Base-by-base conservation (phyloP, 2,888 invertebrate genomes). In the Coecobrya sp. region DNA sequence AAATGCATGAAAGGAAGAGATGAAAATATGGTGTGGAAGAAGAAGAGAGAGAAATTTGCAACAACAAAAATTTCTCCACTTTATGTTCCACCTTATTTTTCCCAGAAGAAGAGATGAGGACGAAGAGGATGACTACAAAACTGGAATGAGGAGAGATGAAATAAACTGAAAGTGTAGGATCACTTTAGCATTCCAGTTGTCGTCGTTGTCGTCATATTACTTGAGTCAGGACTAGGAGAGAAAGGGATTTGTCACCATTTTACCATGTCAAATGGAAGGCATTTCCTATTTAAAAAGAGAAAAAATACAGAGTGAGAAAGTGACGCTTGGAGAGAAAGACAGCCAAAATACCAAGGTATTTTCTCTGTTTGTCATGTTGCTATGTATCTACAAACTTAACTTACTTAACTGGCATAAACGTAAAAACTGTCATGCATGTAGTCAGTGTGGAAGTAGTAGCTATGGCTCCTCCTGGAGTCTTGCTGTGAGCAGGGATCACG, bases 161-260 rank as follows among this genome's bases (percentile, higher is more conserved):
- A 79, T 79, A 79, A 79, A 79, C 49, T 79, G n/a, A n/a, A 49
- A 79, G 79, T 81, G 81, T 19, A 30, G 30, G 45, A 73, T 73
- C 73, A 73, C 73, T 73, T 73, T 73, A 73, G 73, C 45, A 19
- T 73, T 42, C 16, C 42, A 73, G 73, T 27, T 76, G 76, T 76
- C 42, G 76, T 55, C 59, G 42, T 73, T 73, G 81, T 81, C 81
- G 59, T 81, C 52, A 30, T 81, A 52, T 27, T 55, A 55, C 27
- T 81, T 19, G 59, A 55, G 81, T 55, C 19, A 22, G n/a, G 30
- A 27, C 4, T 8, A 19, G 19, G 76, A 49, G 49, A 55, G 73
- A 86, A 86, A 55, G 52, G 86, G 86, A 86, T 86, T 73, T 86
- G 86, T 86, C 86, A 86, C 86, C 59, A 73, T 86, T 86, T 86